Conservation (phyloP, 1,140 invertebrate species). For the Drosophila miranda region DNA sequence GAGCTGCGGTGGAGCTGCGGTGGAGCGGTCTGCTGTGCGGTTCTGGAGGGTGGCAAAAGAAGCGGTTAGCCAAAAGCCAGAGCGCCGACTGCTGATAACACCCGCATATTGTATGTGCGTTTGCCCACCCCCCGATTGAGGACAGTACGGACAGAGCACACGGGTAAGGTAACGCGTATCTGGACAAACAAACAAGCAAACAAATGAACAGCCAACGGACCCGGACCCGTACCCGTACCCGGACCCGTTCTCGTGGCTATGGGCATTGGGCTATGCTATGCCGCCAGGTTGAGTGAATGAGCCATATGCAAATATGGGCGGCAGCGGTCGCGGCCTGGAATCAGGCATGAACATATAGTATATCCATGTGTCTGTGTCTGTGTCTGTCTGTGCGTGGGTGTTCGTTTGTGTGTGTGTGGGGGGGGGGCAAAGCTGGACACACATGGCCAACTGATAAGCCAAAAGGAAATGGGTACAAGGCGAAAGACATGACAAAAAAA, state of each 20-base stretch:
- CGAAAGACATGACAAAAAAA: constrained; percentile 5
- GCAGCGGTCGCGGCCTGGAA: constrained; percentile 51
- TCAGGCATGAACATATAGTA: constrained; percentile 60
- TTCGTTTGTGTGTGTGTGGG: constrained; percentile 18
- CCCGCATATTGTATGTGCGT: constrained; percentile 55
- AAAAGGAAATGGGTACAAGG: constrained; percentile 65
- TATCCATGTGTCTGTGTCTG: constrained; percentile 23
- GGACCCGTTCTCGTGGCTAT: too few relatives aligned
- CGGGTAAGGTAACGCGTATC: constrained; percentile 52
- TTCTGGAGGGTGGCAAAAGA: constrained; percentile 2
- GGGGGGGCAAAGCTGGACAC: constrained; percentile 62
- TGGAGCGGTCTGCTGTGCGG: constrained; percentile 4
- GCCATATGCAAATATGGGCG: constrained; percentile 75
- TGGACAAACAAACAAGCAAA: constrained; percentile 75
- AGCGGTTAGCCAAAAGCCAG: constrained; percentile 68
- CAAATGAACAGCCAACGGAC: constrained; percentile 31
- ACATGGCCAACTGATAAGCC: constrained; percentile 62
- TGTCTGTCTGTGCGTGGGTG: constrained; percentile 5
- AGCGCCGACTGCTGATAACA: constrained; percentile 70
- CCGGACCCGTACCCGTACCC: neutral
- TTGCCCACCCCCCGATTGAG: neutral
- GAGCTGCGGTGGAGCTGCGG: constrained; percentile 37
- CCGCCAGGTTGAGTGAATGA: constrained; percentile 71
- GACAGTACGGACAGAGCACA: neutral
- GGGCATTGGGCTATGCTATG: too few relatives aligned